Conservation (phyloP, 2,888 invertebrate species). For the Digitonthophagus gazella region DNA sequence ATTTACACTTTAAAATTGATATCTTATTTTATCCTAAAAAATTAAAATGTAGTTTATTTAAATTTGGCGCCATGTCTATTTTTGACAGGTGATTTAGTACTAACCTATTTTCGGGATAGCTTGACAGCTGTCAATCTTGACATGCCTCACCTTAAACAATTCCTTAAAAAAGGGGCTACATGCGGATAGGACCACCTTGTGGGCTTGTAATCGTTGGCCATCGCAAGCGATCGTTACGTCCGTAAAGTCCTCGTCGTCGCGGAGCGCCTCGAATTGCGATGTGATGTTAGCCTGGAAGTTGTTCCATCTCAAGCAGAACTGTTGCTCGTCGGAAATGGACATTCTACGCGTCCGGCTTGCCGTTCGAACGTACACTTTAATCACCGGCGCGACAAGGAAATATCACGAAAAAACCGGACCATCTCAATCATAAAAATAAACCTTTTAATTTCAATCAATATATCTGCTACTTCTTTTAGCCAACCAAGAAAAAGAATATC, state of each 20-base stretch:
- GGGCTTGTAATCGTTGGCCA: constrained; percentile 78
- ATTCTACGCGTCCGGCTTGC: constrained; percentile 17
- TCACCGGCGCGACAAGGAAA: constrained; percentile 24
- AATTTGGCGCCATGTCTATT: constrained; percentile 21
- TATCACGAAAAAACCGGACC: constrained; percentile 29
- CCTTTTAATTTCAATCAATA: constrained; percentile 51
- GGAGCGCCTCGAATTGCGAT: constrained; percentile 79
- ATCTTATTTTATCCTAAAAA: not conserved
- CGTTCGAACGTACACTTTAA: constrained; percentile 17
- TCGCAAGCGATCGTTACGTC: constrained; percentile 86
- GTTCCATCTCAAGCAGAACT: constrained; percentile 88
- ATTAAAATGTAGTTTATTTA: constrained; percentile 10
- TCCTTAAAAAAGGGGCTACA: constrained; percentile 88
- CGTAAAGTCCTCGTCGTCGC: constrained; percentile 84
- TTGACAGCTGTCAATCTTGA: constrained; percentile 39
- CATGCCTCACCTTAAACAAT: constrained; percentile 72
- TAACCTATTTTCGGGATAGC: constrained; percentile 18
- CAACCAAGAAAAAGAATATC: constrained; percentile 51
- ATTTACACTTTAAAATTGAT: not conserved
- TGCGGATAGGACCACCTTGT: constrained; percentile 82
- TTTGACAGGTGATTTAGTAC: constrained; percentile 22
- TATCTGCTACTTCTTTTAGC: constrained; percentile 46
- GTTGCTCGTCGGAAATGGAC: constrained; percentile 67
- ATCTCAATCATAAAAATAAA: constrained; percentile 47
- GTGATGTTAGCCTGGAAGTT: constrained; percentile 86